These are phyloP conservation scores for Tholera decimalis DNA, from an alignment of 2,888 invertebrate genomes.

Conservation along the genomic window DNA sequence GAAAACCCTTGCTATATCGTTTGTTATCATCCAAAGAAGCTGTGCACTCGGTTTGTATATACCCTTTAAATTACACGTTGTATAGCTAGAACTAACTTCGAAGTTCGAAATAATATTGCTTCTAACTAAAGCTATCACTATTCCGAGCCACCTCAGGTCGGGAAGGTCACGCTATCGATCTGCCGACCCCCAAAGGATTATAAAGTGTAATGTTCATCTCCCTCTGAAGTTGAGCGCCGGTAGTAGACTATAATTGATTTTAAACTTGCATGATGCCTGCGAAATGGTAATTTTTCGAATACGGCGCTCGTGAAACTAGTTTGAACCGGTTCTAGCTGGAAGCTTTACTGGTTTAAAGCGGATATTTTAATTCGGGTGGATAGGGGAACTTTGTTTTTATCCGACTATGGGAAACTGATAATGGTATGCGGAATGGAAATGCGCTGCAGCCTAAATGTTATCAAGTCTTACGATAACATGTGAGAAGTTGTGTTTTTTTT, in stretches of 20 bases:
- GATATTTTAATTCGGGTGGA: constrained; percentile 60
- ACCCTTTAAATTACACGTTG: too few species aligned
- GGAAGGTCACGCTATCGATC: constrained; percentile 59
- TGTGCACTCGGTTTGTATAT: too few species aligned
- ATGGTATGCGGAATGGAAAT: neutral
- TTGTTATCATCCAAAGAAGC: too few species aligned
- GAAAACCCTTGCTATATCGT: too few species aligned
- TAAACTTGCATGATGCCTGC: constrained; percentile 60
- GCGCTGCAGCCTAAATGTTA: neutral
- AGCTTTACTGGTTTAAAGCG: constrained; percentile 41
- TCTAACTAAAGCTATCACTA: constrained; percentile 41
- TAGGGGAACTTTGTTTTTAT: constrained; percentile 47
- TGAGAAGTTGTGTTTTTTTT: too few species aligned
- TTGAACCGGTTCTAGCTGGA: constrained; percentile 49
- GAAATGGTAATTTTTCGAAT: constrained; percentile 68
- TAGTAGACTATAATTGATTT: constrained; percentile 64
- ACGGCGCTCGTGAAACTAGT: constrained; percentile 59
- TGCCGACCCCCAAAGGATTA: constrained; percentile 56
- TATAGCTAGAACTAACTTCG: constrained; percentile 22
- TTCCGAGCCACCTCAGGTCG: constrained; percentile 32
- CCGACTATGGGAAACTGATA: constrained; percentile 11
- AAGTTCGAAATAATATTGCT: constrained; percentile 41
- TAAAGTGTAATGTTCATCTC: constrained; percentile 59
- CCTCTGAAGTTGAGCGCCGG: constrained; percentile 52
- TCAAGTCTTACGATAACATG: neutral